Evolutionary conservation across 2,797 vertebrate genomes (phyloP).

Genomic region (Anniella stebbinsi): DNA sequence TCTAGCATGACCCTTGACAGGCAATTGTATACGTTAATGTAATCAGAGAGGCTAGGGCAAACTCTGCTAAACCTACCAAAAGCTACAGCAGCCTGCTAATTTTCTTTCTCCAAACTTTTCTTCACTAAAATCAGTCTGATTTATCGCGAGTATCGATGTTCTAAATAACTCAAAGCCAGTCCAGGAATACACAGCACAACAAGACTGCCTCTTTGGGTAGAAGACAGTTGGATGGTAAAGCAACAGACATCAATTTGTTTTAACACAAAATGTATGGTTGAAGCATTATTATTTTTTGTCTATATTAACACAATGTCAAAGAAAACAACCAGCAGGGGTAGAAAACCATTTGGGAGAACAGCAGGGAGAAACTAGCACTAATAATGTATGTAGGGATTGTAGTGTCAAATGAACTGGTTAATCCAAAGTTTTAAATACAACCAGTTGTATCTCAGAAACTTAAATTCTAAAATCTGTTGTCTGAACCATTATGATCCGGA

Average conservation of each 20-base stretch:
- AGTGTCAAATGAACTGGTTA: slow-evolving; percentile 6
- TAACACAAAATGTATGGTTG: neutral
- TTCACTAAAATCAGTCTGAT: neutral
- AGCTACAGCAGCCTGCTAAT: neutral
- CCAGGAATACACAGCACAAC: no score
- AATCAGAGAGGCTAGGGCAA: neutral
- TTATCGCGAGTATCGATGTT: no score
- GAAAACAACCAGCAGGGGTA: neutral
- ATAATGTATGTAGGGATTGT: slow-evolving; percentile 16
- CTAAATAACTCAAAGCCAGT: neutral
- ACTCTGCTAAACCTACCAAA: neutral
- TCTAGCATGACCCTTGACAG: neutral
- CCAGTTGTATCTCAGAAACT: slow-evolving; percentile 23
- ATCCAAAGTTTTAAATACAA: neutral
- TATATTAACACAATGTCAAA: neutral
- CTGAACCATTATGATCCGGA: slow-evolving; percentile 7
- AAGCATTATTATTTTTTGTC: neutral
- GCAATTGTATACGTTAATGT: neutral
- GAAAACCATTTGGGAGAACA: neutral
- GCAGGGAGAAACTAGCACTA: slow-evolving; percentile 15
- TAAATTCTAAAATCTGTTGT: neutral
- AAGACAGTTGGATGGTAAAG: neutral
- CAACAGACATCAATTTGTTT: neutral
- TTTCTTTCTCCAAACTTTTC: neutral
- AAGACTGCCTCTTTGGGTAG: neutral